Evolutionary conservation across 2,888 invertebrate genomes (phyloP).

Genomic region (Chymomyza caudatula): DNA sequence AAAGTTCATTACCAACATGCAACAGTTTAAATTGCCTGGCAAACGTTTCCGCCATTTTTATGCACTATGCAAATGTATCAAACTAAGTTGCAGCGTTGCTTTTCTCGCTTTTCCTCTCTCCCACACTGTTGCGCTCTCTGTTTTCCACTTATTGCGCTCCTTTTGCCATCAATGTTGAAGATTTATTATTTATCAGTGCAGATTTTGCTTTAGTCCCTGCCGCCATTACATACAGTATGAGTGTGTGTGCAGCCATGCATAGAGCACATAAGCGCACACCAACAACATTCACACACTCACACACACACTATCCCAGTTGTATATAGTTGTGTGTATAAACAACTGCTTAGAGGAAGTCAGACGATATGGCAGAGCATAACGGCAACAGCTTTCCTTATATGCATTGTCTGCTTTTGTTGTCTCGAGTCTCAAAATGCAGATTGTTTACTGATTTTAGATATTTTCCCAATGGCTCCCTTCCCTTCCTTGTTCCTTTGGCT

Average conservation of each 20-base stretch:
- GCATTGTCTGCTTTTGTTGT: constrained; percentile 50
- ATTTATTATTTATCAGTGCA: constrained; percentile 69
- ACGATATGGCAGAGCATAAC: neutral
- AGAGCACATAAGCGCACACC: constrained; percentile 36
- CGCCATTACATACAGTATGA: neutral
- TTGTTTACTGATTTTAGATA: constrained; percentile 57
- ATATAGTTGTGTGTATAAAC: neutral
- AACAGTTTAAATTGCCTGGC: neutral
- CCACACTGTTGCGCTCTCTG: neutral
- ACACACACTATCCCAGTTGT: neutral
- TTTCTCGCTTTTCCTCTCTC: neutral
- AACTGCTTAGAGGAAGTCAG: neutral
- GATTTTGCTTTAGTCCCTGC: constrained; percentile 29
- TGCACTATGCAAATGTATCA: constrained; percentile 35
- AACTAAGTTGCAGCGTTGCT: no score
- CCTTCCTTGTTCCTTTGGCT: constrained; percentile 22
- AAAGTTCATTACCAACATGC: constrained; percentile 55
- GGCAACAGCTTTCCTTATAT: constrained; percentile 30
- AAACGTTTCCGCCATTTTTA: neutral
- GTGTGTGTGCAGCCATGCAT: constrained; percentile 43
- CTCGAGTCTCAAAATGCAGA: constrained; percentile 56
- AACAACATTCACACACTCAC: neutral
- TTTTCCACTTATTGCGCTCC: neutral
- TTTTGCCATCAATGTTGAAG: constrained; percentile 36
- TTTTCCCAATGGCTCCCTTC: constrained; percentile 34